Conservation (phyloP, 2,888 invertebrate species). For the Bugula neritina region DNA sequence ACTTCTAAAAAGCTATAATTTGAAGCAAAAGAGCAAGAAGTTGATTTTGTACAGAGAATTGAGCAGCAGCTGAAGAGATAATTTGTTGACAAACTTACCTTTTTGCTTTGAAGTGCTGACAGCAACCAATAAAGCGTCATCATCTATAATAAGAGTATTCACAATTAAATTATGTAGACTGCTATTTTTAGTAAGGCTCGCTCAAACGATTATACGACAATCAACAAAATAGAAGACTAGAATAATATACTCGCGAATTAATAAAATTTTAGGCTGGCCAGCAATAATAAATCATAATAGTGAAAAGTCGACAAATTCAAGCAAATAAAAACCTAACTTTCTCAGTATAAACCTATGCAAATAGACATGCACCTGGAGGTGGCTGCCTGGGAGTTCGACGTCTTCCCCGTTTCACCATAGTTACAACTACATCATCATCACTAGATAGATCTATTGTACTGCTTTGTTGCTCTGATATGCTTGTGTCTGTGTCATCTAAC, state of each 20-base stretch:
- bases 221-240: no score
- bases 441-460: background rate
- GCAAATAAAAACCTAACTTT: no score
- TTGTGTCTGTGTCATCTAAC: background rate
- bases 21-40: no score
- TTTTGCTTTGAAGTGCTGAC: background rate
- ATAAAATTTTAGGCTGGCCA: no score
- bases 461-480: background rate
- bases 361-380: background rate
- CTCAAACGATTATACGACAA: background rate
- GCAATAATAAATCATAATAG: no score
- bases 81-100: background rate
- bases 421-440: background rate
- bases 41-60: no score
- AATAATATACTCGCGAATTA: no score
- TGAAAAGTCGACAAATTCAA: no score
- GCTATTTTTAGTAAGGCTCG: background rate
- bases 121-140: slow-evolving; percentile 5
- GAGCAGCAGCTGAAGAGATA: no score
- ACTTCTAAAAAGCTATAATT: no score
- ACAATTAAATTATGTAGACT: background rate
- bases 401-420: background rate
- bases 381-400: background rate
- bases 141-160: background rate
- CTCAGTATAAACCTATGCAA: no score